Percentiles rank a stretch among this genome's conserved stretches.
Evolutionary conservation across 1,140 invertebrate genomes (phyloP).

Genomic region (Meloidogyne hapla): DNA sequence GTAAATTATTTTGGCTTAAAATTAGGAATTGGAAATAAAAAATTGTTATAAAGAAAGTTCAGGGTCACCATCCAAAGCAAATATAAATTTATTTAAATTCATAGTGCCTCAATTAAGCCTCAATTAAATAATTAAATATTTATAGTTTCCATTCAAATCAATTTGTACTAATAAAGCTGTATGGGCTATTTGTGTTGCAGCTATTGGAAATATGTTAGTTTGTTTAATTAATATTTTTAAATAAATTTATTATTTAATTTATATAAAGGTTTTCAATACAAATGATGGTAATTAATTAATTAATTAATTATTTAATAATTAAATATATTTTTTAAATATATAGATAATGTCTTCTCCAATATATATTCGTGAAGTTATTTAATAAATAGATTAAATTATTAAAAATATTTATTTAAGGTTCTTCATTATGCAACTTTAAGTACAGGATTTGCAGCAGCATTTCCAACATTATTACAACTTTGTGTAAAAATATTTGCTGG

Average conservation of each 20-base stretch:
- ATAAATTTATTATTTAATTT: neutral
- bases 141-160: slow-evolving; percentile 46
- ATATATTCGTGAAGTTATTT: slow-evolving; percentile 37
- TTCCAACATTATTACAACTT: slow-evolving; percentile 45
- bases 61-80: too few relatives aligned
- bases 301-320: neutral
- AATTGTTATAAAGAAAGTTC: too few relatives aligned
- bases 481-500: slow-evolving; percentile 51
- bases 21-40: too few relatives aligned
- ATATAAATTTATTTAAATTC: too few relatives aligned
- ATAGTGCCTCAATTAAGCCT: too few relatives aligned
- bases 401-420: slow-evolving; percentile 33
- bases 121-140: slow-evolving; percentile 9
- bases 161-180: slow-evolving; percentile 41
- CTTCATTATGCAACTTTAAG: slow-evolving; percentile 33
- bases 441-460: slow-evolving; percentile 46
- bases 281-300: slow-evolving; percentile 9
- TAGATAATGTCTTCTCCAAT: slow-evolving; percentile 49
- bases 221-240: neutral
- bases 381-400: neutral
- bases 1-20: slow-evolving; percentile 8
- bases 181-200: slow-evolving; percentile 59
- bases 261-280: slow-evolving; percentile 25
- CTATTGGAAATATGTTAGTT: slow-evolving; percentile 50
- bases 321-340: slow-evolving; percentile 45